Evolutionary conservation across 92 coral and sea anemone genomes (phyloP).

Genomic region (Blastomussa wellsi): DNA sequence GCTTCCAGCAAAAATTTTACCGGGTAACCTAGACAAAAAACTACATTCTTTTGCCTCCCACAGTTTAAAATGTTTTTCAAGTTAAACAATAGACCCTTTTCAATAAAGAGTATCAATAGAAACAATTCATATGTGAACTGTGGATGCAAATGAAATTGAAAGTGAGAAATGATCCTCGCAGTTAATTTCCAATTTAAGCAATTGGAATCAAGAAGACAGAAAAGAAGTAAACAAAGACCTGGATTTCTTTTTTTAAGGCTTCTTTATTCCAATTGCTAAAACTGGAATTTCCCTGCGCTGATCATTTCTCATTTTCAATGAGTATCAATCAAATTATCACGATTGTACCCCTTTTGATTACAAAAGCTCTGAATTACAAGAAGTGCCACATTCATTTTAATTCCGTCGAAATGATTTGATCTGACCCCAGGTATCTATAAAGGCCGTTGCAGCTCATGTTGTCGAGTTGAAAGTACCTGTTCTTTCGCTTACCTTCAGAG

Average conservation of each 20-base stretch:
- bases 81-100: background rate
- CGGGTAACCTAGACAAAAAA: background rate
- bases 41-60: background rate
- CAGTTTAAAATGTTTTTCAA: background rate
- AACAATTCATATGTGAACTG: too few species aligned
- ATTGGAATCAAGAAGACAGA: too few species aligned
- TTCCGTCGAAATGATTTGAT: background rate
- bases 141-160: too few species aligned
- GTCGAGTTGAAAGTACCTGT: background rate
- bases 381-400: background rate
- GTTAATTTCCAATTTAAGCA: too few species aligned
- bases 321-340: background rate
- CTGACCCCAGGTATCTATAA: background rate
- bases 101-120: background rate
- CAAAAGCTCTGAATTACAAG: background rate
- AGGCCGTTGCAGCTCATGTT: too few species aligned
- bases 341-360: background rate
- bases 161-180: too few species aligned
- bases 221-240: too few species aligned
- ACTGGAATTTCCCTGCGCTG: too few species aligned
- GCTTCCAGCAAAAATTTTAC: background rate
- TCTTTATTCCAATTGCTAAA: too few species aligned
- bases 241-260: too few species aligned
- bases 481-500: background rate
- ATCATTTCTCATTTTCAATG: too few species aligned